Percentiles rank a stretch among this genome's conserved stretches.
Conservation (phyloP, 2,797 vertebrate species). For the Eidolon dupreanum region DNA sequence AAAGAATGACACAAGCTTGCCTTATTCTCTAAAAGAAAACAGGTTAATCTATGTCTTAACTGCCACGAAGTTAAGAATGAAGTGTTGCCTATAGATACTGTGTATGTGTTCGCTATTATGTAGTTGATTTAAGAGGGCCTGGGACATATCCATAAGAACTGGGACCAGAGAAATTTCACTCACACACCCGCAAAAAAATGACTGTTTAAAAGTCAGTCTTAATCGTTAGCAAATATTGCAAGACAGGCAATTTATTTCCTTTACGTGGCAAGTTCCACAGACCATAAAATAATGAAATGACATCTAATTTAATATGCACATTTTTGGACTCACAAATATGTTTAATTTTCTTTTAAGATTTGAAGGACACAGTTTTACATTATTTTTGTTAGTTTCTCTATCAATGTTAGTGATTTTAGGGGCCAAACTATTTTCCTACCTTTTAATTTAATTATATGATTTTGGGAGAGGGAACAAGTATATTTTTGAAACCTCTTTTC, state of each 20-base stretch:
- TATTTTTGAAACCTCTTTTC: constrained; percentile 26
- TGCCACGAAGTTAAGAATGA: neutral
- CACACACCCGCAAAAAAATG: neutral
- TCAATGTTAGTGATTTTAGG: neutral
- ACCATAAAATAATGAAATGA: constrained; percentile 15
- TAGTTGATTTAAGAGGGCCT: neutral
- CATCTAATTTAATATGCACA: neutral
- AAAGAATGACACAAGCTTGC: neutral
- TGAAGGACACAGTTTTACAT: neutral
- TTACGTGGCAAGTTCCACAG: neutral
- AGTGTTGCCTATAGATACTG: neutral
- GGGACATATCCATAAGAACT: neutral
- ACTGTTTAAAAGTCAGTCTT: neutral
- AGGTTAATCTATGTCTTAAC: neutral
- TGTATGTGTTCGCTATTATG: neutral
- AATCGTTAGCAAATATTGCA: neutral
- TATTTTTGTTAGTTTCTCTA: neutral
- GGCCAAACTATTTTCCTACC: neutral
- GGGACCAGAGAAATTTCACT: neutral
- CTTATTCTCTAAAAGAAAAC: neutral
- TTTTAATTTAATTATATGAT: constrained; percentile 26
- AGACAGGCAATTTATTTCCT: neutral
- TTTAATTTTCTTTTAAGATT: constrained; percentile 23
- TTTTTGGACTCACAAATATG: neutral
- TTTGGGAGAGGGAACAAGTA: neutral